Evolutionary conservation across 2,888 invertebrate species (phyloP).

Genomic region (Sepiola atlantica): DNA sequence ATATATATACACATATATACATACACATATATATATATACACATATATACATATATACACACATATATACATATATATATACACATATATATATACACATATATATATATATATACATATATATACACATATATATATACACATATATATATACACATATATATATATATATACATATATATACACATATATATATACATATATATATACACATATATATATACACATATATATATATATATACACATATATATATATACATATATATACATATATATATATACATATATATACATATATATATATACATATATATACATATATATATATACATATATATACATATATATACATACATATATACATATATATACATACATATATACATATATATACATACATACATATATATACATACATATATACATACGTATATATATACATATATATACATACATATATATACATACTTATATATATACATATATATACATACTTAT

Average conservation of each 20-base stretch:
- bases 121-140: not conserved
- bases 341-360: not conserved
- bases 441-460: not conserved
- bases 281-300: not conserved
- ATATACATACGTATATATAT: not conserved
- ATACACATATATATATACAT: not conserved
- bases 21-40: not conserved
- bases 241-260: not conserved
- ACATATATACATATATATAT: constrained; percentile 6
- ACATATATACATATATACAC: not conserved
- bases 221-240: not conserved
- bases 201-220: not conserved
- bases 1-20: not conserved
- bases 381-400: not conserved
- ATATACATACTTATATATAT: not conserved
- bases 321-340: not conserved
- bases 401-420: not conserved
- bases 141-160: not conserved
- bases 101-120: not conserved
- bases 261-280: not conserved
- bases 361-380: not conserved
- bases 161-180: not conserved
- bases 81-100: not conserved
- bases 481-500: not conserved
- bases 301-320: not conserved